A percentile compares a stretch with the other conserved stretches of the same genome.
These are phyloP conservation scores for Tringa solitaria DNA, from an alignment of 2,113 vertebrate species.

Conservation along the genomic window DNA sequence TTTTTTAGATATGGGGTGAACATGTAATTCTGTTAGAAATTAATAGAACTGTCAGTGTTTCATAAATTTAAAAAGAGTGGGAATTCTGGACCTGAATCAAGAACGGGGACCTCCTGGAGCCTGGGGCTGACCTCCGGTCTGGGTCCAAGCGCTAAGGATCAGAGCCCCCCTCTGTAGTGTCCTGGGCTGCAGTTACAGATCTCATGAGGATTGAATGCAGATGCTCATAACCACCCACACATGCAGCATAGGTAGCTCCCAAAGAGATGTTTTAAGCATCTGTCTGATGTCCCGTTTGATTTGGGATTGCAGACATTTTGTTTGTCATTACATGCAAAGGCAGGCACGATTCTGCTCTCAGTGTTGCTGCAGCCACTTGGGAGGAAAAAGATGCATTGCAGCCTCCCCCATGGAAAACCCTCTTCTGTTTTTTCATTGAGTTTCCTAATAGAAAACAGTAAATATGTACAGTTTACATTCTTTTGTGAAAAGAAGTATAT, in stretches of 20 bases:
- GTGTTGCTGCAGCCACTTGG: background rate
- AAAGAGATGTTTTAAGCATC: background rate
- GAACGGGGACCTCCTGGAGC: background rate
- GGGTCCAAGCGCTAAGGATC: background rate
- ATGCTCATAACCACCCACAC: rapidly evolving
- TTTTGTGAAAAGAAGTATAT: background rate
- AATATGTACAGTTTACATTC: background rate
- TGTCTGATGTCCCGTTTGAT: background rate
- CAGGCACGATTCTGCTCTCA: background rate
- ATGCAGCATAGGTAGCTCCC: background rate
- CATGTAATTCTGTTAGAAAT: background rate
- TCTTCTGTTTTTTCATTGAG: background rate
- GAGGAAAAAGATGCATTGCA: background rate
- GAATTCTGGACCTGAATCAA: background rate
- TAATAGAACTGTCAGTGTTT: background rate
- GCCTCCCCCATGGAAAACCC: background rate
- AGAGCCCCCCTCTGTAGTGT: background rate
- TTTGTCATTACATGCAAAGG: background rate
- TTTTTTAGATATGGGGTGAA: background rate
- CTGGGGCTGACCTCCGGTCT: background rate
- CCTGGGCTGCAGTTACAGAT: background rate
- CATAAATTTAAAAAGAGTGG: background rate
- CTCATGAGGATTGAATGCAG: background rate
- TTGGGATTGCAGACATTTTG: background rate
- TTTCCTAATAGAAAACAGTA: background rate